Evolutionary conservation across 2,113 vertebrate genomes (phyloP).

Genomic region (Pelvicachromis taeniatus): DNA sequence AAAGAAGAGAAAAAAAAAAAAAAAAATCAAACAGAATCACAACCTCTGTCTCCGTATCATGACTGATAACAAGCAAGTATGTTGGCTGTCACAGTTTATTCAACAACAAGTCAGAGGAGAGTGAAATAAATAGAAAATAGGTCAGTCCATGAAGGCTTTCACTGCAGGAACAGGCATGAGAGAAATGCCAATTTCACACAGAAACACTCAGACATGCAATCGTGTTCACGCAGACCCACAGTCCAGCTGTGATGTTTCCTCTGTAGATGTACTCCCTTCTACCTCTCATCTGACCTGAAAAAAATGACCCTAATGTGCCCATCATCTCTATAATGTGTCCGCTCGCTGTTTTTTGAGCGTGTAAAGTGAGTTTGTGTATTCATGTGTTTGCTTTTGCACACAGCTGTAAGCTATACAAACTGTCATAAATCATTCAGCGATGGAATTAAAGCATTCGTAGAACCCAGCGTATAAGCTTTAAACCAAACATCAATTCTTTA

Average conservation of each 20-base stretch:
- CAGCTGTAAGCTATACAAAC: not conserved
- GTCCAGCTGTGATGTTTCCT: conserved; percentile 30
- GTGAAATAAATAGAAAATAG: conserved; percentile 50
- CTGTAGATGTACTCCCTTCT: not conserved
- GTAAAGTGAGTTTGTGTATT: not conserved
- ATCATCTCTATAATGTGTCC: not conserved
- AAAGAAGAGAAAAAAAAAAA: too few species aligned
- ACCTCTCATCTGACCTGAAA: conserved; percentile 10
- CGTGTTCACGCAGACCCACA: not conserved
- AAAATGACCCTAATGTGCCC: not conserved
- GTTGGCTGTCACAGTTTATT: not conserved
- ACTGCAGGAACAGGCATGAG: not conserved
- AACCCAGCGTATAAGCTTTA: not conserved
- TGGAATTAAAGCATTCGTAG: not conserved
- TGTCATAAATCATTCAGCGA: not conserved
- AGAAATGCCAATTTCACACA: not conserved
- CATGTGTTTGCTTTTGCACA: not conserved
- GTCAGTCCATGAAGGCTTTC: conserved; percentile 30
- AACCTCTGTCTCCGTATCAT: not conserved
- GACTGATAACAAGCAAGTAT: not conserved
- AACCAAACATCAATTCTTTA: not conserved
- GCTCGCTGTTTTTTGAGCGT: not conserved
- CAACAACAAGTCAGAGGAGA: not conserved
- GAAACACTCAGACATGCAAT: not conserved
- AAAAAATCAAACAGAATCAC: not conserved